Conservation (phyloP, 2,888 invertebrate species). For the Troides oblongomaculatus region DNA sequence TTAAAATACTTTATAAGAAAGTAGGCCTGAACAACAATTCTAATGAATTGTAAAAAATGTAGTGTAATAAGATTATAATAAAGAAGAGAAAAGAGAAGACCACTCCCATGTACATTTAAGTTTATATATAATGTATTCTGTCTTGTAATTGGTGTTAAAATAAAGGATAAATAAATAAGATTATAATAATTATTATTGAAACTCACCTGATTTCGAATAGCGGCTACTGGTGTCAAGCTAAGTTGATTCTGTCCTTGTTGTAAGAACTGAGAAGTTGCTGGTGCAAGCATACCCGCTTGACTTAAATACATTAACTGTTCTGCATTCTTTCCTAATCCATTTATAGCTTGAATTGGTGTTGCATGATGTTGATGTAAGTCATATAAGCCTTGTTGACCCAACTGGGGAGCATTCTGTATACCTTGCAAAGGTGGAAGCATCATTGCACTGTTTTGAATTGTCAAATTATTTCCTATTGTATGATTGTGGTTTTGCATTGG, state of each 20-base stretch:
- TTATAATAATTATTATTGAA: not conserved
- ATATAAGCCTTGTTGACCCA: conserved; percentile 76
- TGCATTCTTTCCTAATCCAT: conserved; percentile 73
- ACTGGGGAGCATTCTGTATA: conserved; percentile 74
- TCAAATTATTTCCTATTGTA: conserved; percentile 65
- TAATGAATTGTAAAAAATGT: too few relatives aligned
- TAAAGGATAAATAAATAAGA: not conserved
- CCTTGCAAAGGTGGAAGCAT: conserved; percentile 74
- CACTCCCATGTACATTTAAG: too few relatives aligned
- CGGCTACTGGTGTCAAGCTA: conserved; percentile 73
- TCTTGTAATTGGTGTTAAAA: too few relatives aligned
- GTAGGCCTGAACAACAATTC: too few relatives aligned
- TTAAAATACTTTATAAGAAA: too few relatives aligned
- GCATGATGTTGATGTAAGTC: conserved; percentile 74
- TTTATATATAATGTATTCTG: too few relatives aligned
- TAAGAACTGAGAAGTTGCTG: conserved; percentile 81
- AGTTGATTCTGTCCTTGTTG: conserved; percentile 83
- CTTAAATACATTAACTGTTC: conserved; percentile 77
- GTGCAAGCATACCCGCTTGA: conserved; percentile 78
- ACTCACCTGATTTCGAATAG: conserved; percentile 75
- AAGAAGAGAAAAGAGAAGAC: too few relatives aligned
- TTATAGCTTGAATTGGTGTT: conserved; percentile 74
- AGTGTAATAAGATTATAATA: too few relatives aligned
- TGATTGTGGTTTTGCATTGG: conserved; percentile 69
- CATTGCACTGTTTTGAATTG: conserved; percentile 72